Conservation (phyloP, 2,888 invertebrate genomes). For the Diloba caeruleocephala region DNA sequence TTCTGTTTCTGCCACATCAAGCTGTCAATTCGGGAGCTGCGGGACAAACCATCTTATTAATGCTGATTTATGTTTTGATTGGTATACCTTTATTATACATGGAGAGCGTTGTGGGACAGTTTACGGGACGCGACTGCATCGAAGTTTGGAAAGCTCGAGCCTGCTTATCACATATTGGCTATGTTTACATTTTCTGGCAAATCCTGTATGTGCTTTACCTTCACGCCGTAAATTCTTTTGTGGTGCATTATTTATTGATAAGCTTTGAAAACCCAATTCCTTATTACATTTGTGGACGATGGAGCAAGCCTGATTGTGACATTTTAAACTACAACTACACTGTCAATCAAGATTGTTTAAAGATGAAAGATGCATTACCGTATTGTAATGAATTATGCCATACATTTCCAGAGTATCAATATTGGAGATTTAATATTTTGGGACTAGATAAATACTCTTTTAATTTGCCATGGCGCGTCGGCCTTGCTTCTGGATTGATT, state of each 20-base stretch:
- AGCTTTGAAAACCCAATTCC: conserved; percentile 78
- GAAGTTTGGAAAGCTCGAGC: conserved; percentile 74
- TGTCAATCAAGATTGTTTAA: conserved; percentile 74
- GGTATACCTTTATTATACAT: conserved; percentile 80
- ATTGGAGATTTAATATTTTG: conserved; percentile 68
- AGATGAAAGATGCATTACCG: conserved; percentile 35
- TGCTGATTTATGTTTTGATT: conserved; percentile 59
- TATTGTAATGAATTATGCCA: conserved; percentile 66
- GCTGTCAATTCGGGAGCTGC: conserved; percentile 65
- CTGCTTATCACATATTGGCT: conserved; percentile 76
- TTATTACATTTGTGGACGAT: conserved; percentile 72
- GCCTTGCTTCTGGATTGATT: conserved; percentile 70
- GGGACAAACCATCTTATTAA: conserved; percentile 64
- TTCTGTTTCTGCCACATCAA: conserved; percentile 60
- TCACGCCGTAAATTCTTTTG: conserved; percentile 67
- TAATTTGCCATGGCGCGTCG: conserved; percentile 73
- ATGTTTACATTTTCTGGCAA: conserved; percentile 72
- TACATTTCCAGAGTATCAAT: conserved; percentile 79
- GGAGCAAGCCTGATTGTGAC: conserved; percentile 68
- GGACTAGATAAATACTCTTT: conserved; percentile 37
- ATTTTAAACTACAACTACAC: conserved; percentile 70
- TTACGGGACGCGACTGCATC: conserved; percentile 76
- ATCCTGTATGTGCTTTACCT: conserved; percentile 61
- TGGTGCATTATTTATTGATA: conserved; percentile 78
- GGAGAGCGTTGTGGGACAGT: conserved; percentile 79